Evolutionary conservation across 2,888 invertebrate genomes (phyloP).

Genomic region (Eristalis tenax): DNA sequence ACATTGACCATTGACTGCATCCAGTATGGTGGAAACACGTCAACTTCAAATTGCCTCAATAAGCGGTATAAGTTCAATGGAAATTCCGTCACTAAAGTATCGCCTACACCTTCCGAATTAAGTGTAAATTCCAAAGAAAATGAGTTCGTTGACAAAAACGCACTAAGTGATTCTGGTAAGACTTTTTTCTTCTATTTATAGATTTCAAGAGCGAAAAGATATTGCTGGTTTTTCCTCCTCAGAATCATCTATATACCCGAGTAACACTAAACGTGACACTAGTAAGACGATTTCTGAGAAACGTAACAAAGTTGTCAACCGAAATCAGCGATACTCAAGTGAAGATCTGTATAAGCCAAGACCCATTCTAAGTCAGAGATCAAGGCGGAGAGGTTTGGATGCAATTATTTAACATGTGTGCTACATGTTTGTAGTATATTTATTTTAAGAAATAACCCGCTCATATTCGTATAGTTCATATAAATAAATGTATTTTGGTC

Average conservation of each 20-base stretch:
- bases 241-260: constrained; percentile 49
- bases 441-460: neutral
- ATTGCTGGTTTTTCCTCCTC: neutral
- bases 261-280: constrained; percentile 34
- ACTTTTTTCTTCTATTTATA: neutral
- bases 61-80: constrained; percentile 53
- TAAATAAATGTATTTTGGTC: constrained; percentile 2
- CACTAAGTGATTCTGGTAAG: constrained; percentile 73
- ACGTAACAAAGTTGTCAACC: constrained; percentile 50
- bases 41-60: constrained; percentile 37
- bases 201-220: neutral
- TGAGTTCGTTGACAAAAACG: constrained; percentile 74
- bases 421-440: neutral
- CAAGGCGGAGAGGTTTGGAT: constrained; percentile 81
- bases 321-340: constrained; percentile 84
- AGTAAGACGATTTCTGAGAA: constrained; percentile 32
- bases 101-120: constrained; percentile 79
- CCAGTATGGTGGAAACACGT: constrained; percentile 56
- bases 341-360: constrained; percentile 89
- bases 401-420: constrained; percentile 71
- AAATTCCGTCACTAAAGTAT: constrained; percentile 74
- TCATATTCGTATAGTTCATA: neutral
- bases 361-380: constrained; percentile 83
- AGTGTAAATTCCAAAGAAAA: constrained; percentile 80
- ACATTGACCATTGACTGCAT: constrained; percentile 73